phyloP scores from a whole-genome alignment of 1,140 invertebrate genomes.

The Brachystomella parvula region DNA sequence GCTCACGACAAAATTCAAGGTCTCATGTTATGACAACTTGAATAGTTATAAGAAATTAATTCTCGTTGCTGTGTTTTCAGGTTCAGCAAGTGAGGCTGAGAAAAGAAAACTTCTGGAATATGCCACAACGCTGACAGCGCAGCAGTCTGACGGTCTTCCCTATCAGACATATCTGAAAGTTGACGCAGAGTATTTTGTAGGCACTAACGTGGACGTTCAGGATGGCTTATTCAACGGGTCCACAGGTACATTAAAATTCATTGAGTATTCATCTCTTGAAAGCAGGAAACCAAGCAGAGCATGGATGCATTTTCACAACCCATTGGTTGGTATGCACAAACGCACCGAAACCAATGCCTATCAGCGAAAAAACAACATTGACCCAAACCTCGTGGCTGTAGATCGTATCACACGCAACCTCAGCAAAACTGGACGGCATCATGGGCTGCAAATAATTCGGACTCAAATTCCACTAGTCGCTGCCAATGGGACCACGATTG shows the following conservation, averaged over 20 bases:
- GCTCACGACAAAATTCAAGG: background rate
- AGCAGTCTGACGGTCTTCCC: conserved; percentile 38
- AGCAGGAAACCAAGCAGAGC: background rate
- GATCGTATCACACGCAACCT: background rate
- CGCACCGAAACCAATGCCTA: too few relatives aligned
- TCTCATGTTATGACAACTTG: too few relatives aligned
- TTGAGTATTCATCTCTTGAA: conserved; percentile 27
- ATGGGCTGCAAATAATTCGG: background rate
- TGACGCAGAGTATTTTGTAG: conserved; percentile 40
- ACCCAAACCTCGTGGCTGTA: background rate
- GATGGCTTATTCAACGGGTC: conserved; percentile 42
- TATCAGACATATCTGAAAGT: conserved; percentile 39
- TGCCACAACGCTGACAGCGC: background rate
- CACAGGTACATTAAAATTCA: conserved; percentile 39
- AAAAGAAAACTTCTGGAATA: background rate
- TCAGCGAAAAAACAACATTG: background rate
- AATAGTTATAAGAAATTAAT: too few relatives aligned
- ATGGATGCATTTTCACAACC: conserved; percentile 4
- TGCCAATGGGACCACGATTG: background rate
- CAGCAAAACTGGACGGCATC: background rate
- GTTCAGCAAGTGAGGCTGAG: background rate
- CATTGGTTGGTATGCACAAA: too few relatives aligned
- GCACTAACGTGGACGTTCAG: conserved; percentile 39
- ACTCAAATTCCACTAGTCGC: background rate
- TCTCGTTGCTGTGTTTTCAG: too few relatives aligned